These are phyloP conservation scores for Luffia ferchaultella DNA, from an alignment of 2,888 invertebrate genomes.

Conservation along the genomic window DNA sequence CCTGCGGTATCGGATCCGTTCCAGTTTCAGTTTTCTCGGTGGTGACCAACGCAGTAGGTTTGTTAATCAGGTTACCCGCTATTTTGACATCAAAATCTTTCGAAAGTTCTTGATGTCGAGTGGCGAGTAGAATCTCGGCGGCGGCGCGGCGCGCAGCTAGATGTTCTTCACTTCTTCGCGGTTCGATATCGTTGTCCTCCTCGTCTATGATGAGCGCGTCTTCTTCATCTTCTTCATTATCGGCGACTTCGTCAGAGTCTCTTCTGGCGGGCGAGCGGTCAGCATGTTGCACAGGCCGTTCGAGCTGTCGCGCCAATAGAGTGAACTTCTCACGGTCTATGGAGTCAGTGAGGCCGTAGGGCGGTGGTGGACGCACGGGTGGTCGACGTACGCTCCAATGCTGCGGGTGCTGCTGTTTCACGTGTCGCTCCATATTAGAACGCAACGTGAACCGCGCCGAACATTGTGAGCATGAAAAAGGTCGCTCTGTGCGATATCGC, in stretches of 20 bases:
- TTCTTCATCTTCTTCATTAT: conserved; percentile 72
- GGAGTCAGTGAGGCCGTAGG: conserved; percentile 33
- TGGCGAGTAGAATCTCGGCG: conserved; percentile 65
- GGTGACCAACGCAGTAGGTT: conserved; percentile 32
- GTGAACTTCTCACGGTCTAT: conserved; percentile 72
- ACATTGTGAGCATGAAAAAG: conserved; percentile 91
- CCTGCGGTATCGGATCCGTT: conserved; percentile 24
- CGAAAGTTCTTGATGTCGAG: conserved; percentile 46
- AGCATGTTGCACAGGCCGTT: conserved; percentile 58
- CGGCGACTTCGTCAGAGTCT: conserved; percentile 66
- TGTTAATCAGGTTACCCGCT: conserved; percentile 65
- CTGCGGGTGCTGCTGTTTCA: conserved; percentile 93
- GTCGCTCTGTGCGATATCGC: conserved; percentile 88
- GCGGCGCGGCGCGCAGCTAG: conserved; percentile 65
- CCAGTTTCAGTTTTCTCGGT: conserved; percentile 51
- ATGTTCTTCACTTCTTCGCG: conserved; percentile 29
- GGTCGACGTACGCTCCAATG: conserved; percentile 84
- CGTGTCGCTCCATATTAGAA: conserved; percentile 95
- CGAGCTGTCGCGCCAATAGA: conserved; percentile 80
- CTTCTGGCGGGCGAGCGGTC: conserved; percentile 47
- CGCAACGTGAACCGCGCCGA: conserved; percentile 88
- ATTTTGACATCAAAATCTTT: conserved; percentile 64
- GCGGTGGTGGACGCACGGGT: conserved; percentile 47
- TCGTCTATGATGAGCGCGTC: conserved; percentile 76
- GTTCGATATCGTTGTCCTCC: conserved; percentile 36